These are phyloP conservation scores for Leptodactylus fuscus DNA, from an alignment of 2,113 vertebrate genomes.

Conservation along the genomic window DNA sequence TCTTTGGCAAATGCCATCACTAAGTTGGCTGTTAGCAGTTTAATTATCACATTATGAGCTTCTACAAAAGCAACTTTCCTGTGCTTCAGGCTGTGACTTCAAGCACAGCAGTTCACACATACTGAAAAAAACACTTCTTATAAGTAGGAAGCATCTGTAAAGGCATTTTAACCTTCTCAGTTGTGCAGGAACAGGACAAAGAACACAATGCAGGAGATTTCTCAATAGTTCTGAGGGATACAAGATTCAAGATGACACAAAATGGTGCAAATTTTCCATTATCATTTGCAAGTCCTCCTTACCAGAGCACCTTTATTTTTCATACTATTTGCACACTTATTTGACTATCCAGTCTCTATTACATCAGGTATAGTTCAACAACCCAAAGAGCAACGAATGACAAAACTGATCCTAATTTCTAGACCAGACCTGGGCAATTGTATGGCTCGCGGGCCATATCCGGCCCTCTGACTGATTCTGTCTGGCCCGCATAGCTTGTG, in stretches of 20 bases:
- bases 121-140: slow-evolving; percentile 69
- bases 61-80: slow-evolving; percentile 83
- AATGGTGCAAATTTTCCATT: not conserved
- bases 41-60: slow-evolving; percentile 98
- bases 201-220: not conserved
- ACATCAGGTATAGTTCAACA: too few relatives aligned
- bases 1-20: slow-evolving; percentile 81
- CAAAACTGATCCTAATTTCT: too few relatives aligned
- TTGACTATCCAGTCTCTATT: too few relatives aligned
- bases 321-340: too few relatives aligned
- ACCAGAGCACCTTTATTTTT: too few relatives aligned
- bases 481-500: too few relatives aligned
- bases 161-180: slow-evolving; percentile 34
- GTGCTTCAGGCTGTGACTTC: slow-evolving; percentile 85
- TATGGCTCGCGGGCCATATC: too few relatives aligned
- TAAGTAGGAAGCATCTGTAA: slow-evolving; percentile 65
- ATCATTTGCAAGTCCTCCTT: too few relatives aligned
- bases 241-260: not conserved
- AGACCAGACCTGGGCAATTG: too few relatives aligned
- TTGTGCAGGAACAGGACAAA: slow-evolving; percentile 17
- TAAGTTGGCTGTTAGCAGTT: slow-evolving; percentile 93
- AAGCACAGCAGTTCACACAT: slow-evolving; percentile 76
- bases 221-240: not conserved
- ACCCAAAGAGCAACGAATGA: too few relatives aligned
- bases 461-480: too few relatives aligned